Evolutionary conservation across 2,797 vertebrate genomes (phyloP).

Genomic region (Enteromius treurensis): DNA sequence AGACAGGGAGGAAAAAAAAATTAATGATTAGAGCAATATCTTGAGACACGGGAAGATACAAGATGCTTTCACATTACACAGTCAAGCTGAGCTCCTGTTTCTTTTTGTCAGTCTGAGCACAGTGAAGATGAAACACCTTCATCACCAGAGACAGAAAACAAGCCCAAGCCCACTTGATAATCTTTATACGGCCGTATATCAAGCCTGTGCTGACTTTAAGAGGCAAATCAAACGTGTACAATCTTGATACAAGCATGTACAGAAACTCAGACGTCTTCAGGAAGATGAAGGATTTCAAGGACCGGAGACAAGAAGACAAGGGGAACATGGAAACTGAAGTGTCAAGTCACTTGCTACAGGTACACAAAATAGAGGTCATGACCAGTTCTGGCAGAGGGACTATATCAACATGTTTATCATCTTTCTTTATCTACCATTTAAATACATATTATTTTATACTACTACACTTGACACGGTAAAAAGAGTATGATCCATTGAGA

Average conservation of each 20-base stretch:
- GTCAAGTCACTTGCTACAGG: background rate
- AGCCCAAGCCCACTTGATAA: constrained; percentile 1
- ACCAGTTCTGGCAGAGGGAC: background rate
- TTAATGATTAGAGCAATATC: constrained; percentile 17
- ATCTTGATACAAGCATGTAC: background rate
- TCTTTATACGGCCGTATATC: background rate
- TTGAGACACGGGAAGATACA: constrained; percentile 6
- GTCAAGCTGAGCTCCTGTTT: constrained; percentile 21
- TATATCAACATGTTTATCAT: background rate
- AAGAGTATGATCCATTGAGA: background rate
- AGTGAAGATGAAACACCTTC: constrained; percentile 29
- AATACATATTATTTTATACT: background rate
- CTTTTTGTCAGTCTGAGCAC: constrained; percentile 11
- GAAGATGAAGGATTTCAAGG: background rate
- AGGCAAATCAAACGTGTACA: constrained; percentile 9
- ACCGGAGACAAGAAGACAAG: background rate
- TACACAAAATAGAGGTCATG: background rate
- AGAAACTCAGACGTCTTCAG: background rate
- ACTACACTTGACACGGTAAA: background rate
- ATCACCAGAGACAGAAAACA: constrained; percentile 26
- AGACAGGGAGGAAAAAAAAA: background rate
- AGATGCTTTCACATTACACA: constrained; percentile 12
- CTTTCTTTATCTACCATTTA: background rate
- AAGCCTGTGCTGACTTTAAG: constrained; percentile 3
- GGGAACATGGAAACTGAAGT: background rate